These are phyloP conservation scores for Ernsta delagoae DNA, from an alignment of 2,888 invertebrate genomes.

Conservation along the genomic window DNA sequence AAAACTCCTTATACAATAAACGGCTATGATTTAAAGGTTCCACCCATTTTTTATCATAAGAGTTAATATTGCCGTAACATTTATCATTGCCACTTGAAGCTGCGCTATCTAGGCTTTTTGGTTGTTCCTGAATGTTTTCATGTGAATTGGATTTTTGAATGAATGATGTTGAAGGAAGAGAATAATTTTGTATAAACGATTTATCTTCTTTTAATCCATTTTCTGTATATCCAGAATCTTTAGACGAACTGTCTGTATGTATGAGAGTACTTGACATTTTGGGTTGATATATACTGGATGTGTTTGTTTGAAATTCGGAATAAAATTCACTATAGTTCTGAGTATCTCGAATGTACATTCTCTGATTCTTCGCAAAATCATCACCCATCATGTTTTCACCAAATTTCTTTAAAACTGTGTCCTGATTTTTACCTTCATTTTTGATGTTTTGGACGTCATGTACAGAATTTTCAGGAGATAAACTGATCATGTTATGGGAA, in stretches of 20 bases:
- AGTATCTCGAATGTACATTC: constrained; percentile 55
- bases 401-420: constrained; percentile 27
- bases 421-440: constrained; percentile 45
- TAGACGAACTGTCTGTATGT: constrained; percentile 72
- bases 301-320: constrained; percentile 64
- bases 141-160: constrained; percentile 57
- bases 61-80: constrained; percentile 55
- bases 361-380: constrained; percentile 49
- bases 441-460: constrained; percentile 43
- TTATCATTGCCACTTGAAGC: constrained; percentile 62
- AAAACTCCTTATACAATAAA: constrained; percentile 78
- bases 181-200: constrained; percentile 59
- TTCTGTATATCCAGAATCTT: constrained; percentile 77
- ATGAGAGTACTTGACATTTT: constrained; percentile 66
- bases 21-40: constrained; percentile 76
- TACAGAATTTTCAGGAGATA: constrained; percentile 64
- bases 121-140: constrained; percentile 58
- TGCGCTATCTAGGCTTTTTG: constrained; percentile 70
- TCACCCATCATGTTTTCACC: constrained; percentile 27
- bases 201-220: constrained; percentile 70
- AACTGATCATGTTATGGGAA: constrained; percentile 65
- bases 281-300: constrained; percentile 53
- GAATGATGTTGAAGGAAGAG: constrained; percentile 62
- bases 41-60: constrained; percentile 60
- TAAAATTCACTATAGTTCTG: constrained; percentile 72